Evolutionary conservation across 2,797 vertebrate genomes (phyloP), one percentile per base, ranked within the genome.

Genomic region (Strix occidentalis): DNA sequence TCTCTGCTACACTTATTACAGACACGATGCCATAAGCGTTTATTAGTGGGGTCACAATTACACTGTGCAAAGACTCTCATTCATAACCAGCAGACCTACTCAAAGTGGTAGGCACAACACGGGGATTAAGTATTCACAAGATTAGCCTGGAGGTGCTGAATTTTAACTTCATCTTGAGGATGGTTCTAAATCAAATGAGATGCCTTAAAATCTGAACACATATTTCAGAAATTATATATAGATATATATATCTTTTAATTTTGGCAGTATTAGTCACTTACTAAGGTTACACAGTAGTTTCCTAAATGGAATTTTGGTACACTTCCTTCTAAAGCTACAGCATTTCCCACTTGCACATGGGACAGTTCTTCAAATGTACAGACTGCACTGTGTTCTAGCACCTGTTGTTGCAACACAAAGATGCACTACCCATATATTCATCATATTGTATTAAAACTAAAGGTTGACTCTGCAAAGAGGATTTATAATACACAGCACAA

Each of bases 11-110:
- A 14, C 28, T 66, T 13, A 24, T 5, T 31, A 29, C n/a, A 84
- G 61, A 61, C 50, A 9, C 4, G 4, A 5, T 26, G 19, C n/a
- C 74, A 46, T 7, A 68, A 89, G 35, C 0, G 0, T 53, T 74
- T 33, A 48, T 33, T 39, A 72, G 25, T 16, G 26, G 20, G 56
- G 43, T 39, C 75, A 79, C 72, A 85, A 41, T 31, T n/a, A 54
- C 13, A 20, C 57, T 0, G 23, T 21, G 87, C 79, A 66, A 56
- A 87, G 60, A 25, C 66, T 58, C 53, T 51, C 77, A 11, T 51
- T 63, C 28, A 2, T 20, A 68, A 77, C 1, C 28, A 84, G 57
- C 15, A 87, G 76, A 61, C 25, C 68, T 51, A 26, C 53, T 29
- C 81, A 51, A 45, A 87, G 56, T 5, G 4, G 15, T 11, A 24